Evolutionary conservation across 2,888 invertebrate species (phyloP).

Genomic region (Megaustenia siamemsis): DNA sequence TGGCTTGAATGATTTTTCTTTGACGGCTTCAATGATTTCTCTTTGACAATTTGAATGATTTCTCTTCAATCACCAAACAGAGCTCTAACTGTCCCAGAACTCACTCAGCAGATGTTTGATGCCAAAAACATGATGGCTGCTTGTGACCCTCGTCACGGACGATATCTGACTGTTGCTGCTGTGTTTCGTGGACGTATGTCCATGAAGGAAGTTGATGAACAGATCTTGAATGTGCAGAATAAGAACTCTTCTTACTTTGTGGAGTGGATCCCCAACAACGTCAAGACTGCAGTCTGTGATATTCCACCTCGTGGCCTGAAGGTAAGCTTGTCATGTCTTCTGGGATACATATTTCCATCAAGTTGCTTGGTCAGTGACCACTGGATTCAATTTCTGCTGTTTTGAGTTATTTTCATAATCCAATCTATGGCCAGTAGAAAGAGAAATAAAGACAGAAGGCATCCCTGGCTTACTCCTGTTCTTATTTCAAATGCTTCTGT

Average conservation of each 20-base stretch:
- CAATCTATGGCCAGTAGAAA: too few relatives aligned
- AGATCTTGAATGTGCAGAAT: conserved; percentile 96
- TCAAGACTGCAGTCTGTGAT: conserved; percentile 93
- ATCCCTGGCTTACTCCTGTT: too few relatives aligned
- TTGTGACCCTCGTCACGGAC: conserved; percentile 93
- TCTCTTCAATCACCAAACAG: conserved; percentile 7
- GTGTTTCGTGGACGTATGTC: conserved; percentile 78
- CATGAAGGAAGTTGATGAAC: conserved; percentile 81
- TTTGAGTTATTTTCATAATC: too few relatives aligned
- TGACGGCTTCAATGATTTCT: too few relatives aligned
- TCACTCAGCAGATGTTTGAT: conserved; percentile 87
- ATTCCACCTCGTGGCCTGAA: conserved; percentile 93
- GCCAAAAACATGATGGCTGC: conserved; percentile 98
- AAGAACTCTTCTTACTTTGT: conserved; percentile 93
- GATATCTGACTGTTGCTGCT: conserved; percentile 80
- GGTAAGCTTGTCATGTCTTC: conserved; percentile 82
- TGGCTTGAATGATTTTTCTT: too few relatives aligned
- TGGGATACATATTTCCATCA: too few relatives aligned
- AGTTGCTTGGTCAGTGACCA: too few relatives aligned
- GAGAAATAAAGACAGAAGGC: too few relatives aligned
- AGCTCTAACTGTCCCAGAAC: conserved; percentile 61
- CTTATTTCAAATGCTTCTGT: too few relatives aligned
- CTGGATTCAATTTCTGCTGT: too few relatives aligned
- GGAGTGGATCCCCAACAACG: conserved; percentile 96
- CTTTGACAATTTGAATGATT: too few relatives aligned